A percentile compares a stretch with the other conserved stretches of the same genome.
Conservation (phyloP, 1,140 invertebrate genomes). For the Eriocheir sinensis region DNA sequence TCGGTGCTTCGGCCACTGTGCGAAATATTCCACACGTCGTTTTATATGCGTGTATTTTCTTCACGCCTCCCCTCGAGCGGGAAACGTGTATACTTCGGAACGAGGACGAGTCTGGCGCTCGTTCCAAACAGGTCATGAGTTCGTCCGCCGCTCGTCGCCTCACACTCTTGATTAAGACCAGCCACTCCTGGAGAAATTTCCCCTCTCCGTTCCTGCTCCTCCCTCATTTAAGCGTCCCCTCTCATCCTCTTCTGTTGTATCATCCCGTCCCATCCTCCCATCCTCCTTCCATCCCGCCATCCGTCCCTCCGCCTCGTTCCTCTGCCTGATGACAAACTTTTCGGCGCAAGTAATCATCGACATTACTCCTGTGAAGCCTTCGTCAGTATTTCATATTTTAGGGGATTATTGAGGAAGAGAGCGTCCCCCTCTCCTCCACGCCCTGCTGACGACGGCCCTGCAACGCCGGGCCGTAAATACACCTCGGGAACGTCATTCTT, state of each 20-base stretch:
- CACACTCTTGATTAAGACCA: no score
- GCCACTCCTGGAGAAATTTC: no score
- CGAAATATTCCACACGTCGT: no score
- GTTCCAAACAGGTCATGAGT: no score
- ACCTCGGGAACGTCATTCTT: neutral
- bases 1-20: no score
- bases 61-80: no score
- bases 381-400: slow-evolving; percentile 8
- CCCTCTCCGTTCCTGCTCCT: neutral
- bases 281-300: neutral
- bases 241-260: neutral
- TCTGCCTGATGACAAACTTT: slow-evolving; percentile 16
- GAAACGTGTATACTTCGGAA: no score
- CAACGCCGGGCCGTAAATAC: neutral
- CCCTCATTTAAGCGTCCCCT: neutral
- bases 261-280: neutral
- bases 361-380: neutral
- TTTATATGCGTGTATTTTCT: no score
- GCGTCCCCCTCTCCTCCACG: neutral
- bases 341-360: neutral
- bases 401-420: neutral
- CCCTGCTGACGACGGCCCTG: neutral
- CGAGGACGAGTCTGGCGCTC: no score
- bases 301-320: neutral
- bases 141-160: no score